phyloP scores from a whole-genome alignment of 2,113 vertebrate genomes.

The Origma solitaria region DNA sequence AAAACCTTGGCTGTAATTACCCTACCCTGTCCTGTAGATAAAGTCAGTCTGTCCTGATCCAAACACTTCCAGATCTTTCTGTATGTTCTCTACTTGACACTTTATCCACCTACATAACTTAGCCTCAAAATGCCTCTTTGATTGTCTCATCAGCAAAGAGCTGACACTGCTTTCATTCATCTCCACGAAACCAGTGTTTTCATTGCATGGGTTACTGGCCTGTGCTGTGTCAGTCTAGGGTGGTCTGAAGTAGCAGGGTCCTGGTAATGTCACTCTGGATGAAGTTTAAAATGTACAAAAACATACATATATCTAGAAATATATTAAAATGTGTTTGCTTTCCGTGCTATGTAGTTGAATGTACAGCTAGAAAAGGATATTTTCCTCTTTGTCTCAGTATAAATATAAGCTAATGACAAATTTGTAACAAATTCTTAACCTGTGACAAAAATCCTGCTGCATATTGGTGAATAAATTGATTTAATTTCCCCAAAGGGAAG shows the following conservation, averaged over 20 bases:
- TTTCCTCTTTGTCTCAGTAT: not conserved
- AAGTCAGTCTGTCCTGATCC: not conserved
- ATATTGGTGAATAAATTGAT: not conserved
- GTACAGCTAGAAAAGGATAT: not conserved
- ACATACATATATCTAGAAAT: not conserved
- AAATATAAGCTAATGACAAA: not conserved
- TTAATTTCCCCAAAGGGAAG: not conserved
- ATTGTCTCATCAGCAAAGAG: not conserved
- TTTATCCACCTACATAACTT: not conserved
- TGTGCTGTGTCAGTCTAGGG: not conserved
- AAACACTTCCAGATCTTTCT: not conserved
- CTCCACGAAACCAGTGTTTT: not conserved
- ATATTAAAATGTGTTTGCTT: not conserved
- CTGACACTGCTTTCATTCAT: not conserved
- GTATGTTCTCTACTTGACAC: not conserved
- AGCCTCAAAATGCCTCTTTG: not conserved
- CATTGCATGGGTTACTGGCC: not conserved
- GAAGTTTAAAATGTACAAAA: not conserved
- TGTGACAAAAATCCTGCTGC: not conserved
- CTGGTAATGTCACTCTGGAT: not conserved
- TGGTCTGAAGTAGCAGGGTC: not conserved
- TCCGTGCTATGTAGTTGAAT: not conserved
- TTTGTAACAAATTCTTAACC: not conserved
- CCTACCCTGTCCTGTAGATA: not conserved
- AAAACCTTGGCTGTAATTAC: not conserved